Base-by-base conservation (phyloP, 2,888 invertebrate genomes). In the Cosmopolites sordidus region DNA sequence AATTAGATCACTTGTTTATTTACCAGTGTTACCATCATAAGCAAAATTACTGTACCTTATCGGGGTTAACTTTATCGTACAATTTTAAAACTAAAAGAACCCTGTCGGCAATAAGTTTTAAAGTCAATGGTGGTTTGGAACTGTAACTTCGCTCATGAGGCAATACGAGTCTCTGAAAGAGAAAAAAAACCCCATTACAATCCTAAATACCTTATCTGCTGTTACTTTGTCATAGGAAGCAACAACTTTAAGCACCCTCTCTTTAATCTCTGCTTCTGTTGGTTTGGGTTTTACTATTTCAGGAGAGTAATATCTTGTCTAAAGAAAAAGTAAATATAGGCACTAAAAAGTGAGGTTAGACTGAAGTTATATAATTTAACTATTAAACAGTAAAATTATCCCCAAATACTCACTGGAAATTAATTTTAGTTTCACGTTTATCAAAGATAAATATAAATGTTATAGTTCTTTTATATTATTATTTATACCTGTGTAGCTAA, bases 51-150 rank as follows among this genome's bases (percentile, higher is more conserved):
- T 69, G 78, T 89, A 97, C 96, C 92, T 96, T 92, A 68, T 84
- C 81, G 64, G 92, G 86, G 71, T 89, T 84, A 78, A 98, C 81
- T 86, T 99, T 99, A 82, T 99, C 99, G 81, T 93, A 99, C 65
- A 98, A 86, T 79, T 91, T 90, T 69, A 99, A 86, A 62, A 97
- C 93, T 76, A 99, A 87, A 68, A 96, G 78, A 63, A 98, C 94
- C 73, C 99, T 83, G 73, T 92, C 88, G 72, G 82, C 77, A 75
- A 96, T 89, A 69, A 89, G 81, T 69, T 89, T 87, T 74, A 93
- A 78, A 60, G 89, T 81, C 69, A 92, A 79, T 61, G 92, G 92
- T 62, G 84, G 80, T 69, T 84, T 86, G 62, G 75, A 76, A 75
- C 88, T 85, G 82, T 86, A 90, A 75, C 79, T 80, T 76, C 88